phyloP scores from a whole-genome alignment of 2,113 vertebrate genomes.

The Mohoua ochrocephala region DNA sequence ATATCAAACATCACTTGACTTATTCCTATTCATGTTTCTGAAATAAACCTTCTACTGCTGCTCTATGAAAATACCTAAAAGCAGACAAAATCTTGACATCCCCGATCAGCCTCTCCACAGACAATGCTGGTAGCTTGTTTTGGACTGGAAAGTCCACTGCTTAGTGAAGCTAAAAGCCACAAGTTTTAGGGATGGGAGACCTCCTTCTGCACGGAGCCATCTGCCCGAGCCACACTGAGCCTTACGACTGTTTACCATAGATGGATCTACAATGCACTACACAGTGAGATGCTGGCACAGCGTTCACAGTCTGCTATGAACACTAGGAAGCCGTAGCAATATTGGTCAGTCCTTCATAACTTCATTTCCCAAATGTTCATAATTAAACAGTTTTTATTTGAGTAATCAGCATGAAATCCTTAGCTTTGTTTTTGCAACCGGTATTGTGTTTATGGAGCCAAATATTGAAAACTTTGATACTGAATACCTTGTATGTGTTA shows the following conservation, averaged over 20 bases:
- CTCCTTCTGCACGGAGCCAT: conserved; percentile 12
- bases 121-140: background rate
- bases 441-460: conserved; percentile 92
- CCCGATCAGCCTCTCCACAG: background rate
- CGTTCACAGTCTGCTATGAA: conserved; percentile 74
- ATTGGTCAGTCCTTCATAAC: conserved; percentile 78
- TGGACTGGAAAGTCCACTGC: background rate
- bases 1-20: background rate
- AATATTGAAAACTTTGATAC: conserved; percentile 97
- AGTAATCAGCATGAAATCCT: conserved; percentile 89
- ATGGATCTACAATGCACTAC: conserved; percentile 52
- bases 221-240: background rate
- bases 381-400: conserved; percentile 94
- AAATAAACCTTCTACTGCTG: background rate
- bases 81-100: background rate
- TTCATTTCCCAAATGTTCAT: conserved; percentile 91
- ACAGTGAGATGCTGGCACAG: conserved; percentile 72
- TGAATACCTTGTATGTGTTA: conserved; percentile 92
- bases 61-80: background rate
- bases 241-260: conserved; percentile 35
- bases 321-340: conserved; percentile 73
- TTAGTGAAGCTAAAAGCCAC: background rate
- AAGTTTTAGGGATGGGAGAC: background rate
- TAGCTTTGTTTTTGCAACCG: conserved; percentile 86
- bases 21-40: background rate